Percentiles rank a stretch among this genome's conserved stretches.
phyloP scores from a whole-genome alignment of 2,797 vertebrate genomes.

The Prunella strophiata region DNA sequence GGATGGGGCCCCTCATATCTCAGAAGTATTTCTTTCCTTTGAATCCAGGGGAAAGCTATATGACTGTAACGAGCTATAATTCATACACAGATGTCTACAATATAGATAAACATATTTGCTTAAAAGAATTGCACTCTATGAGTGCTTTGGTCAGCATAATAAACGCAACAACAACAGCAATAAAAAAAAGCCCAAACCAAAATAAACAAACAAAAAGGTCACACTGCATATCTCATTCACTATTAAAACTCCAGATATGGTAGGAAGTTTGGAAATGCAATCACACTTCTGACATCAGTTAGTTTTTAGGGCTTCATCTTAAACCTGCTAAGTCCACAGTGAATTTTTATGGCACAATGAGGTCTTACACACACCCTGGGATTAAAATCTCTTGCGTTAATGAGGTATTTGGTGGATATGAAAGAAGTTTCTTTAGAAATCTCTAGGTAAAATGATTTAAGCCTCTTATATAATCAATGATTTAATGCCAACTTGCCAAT shows the following conservation, averaged over 20 bases:
- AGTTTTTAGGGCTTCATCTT: neutral
- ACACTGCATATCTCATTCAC: neutral
- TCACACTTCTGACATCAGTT: neutral
- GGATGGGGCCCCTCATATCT: neutral
- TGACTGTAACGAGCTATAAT: neutral
- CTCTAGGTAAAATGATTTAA: neutral
- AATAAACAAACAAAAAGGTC: accelerated
- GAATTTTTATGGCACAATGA: neutral
- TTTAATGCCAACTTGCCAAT: neutral
- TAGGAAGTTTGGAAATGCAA: neutral
- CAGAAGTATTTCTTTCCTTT: neutral
- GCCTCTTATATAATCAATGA: neutral
- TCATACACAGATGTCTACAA: neutral
- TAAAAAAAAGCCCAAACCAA: neutral
- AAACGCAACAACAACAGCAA: neutral
- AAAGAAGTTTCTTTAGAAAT: neutral
- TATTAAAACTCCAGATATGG: neutral
- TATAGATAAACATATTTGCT: neutral
- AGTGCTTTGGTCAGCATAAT: neutral
- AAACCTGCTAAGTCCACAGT: neutral
- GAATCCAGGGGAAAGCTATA: neutral
- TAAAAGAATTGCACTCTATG: neutral
- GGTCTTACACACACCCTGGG: neutral
- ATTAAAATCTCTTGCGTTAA: neutral
- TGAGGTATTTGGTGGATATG: neutral